Percentiles rank a stretch among this genome's conserved stretches.
Evolutionary conservation across 2,797 vertebrate species (phyloP).

Genomic region (Enteromius viviparus): DNA sequence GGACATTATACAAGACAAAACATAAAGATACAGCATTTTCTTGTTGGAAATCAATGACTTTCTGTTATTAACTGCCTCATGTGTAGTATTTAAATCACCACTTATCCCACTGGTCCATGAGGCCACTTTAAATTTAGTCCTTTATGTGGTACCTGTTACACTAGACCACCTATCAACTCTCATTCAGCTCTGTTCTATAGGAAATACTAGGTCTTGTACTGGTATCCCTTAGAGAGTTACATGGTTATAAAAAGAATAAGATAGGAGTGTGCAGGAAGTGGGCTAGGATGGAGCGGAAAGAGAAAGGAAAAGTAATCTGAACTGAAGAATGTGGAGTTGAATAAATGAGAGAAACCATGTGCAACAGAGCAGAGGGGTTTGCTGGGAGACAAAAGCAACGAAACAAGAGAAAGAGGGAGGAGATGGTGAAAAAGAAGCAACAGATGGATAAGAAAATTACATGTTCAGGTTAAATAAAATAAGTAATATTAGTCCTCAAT

Average conservation of each 20-base stretch:
- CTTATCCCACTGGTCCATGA: neutral
- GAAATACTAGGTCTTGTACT: neutral
- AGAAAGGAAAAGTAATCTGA: conserved; percentile 1
- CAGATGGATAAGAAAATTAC: neutral
- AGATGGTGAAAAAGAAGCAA: conserved; percentile 2
- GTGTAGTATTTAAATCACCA: conserved; percentile 1
- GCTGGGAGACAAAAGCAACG: conserved; percentile 44
- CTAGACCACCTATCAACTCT: neutral
- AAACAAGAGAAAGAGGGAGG: neutral
- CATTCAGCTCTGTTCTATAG: neutral
- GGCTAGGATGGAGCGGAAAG: conserved; percentile 1
- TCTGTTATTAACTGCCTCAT: neutral
- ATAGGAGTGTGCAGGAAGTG: neutral
- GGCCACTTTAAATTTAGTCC: conserved; percentile 8
- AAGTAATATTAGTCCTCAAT: neutral
- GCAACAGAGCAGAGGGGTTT: conserved; percentile 39
- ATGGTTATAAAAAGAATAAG: neutral
- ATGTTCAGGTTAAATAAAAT: neutral
- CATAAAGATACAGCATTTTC: neutral
- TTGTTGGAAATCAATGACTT: neutral
- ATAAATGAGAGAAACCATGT: conserved; percentile 23
- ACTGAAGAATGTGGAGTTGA: conserved; percentile 13
- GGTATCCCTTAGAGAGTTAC: neutral
- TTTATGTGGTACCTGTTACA: neutral
- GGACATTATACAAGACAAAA: neutral